Base-by-base conservation (phyloP, 2,113 vertebrate genomes). In the Ranitomeya imitator region DNA sequence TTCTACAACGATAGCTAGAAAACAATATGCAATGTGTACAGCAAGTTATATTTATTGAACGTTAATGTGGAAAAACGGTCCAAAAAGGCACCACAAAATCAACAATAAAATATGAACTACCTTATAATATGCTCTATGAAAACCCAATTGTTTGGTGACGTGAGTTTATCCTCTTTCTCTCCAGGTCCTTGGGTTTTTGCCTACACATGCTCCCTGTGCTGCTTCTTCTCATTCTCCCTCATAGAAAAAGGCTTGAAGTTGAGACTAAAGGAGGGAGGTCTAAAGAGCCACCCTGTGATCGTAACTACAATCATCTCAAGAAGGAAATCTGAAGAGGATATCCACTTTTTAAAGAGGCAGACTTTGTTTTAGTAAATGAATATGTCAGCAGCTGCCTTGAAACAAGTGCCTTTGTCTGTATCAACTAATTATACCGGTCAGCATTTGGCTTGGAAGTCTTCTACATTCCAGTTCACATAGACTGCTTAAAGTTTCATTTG, bases 251-350 rank as follows among this genome's bases (percentile, higher is more conserved):
- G n/a, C 11, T 26, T 13, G n/a, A n/a, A n/a, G n/a, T n/a, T n/a
- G 51, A 79, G 5, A n/a, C 37, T 23, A 14, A 14, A 23, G 63
- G 31, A n/a, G 52, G 55, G n/a, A 79, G 51, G 26, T 52, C 15
- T 61, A 15, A 13, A 63, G 52, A 65, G 10, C 4, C 60, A 37
- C 7, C 21, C 4, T 85, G 87, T 78, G 82, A 89, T 60, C 45
- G 79, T 45, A 89, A 89, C 73, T 79, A 67, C 60, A 89, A 89
- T 54, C 45, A 85, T 61, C 23, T 89, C 14, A 85, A 85, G 82
- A 89, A 89, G 61, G 71, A 79, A 45, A 73, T 21, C 11, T 87
- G 37, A 45, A 51, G 60, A 65, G 15, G 54, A 85, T 67, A n/a
- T n/a, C n/a, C 5, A 52, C 23, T n/a, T 19, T 83, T 83, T 10